phyloP scores from a whole-genome alignment of 2,113 vertebrate species.

The Ailurus styani region DNA sequence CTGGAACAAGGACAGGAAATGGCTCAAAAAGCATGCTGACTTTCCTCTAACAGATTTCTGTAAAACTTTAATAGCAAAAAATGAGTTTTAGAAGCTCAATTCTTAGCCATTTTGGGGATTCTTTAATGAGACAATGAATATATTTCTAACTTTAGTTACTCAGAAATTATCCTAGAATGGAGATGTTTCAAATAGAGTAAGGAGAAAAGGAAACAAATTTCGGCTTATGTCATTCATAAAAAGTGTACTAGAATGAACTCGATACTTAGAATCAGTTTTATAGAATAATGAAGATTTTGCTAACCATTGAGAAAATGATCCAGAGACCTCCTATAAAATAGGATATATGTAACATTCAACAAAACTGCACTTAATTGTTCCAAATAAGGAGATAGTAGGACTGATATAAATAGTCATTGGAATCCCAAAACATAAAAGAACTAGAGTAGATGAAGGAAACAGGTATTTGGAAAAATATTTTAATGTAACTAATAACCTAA shows the following conservation, averaged over 20 bases:
- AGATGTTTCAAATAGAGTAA: not conserved
- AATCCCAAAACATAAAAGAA: not conserved
- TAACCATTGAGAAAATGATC: not conserved
- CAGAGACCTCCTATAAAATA: not conserved
- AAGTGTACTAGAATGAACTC: not conserved
- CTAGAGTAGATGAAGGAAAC: not conserved
- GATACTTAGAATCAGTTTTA: not conserved
- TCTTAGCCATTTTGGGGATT: not conserved
- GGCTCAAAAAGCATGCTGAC: not conserved
- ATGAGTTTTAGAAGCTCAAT: not conserved
- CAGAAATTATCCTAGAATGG: not conserved
- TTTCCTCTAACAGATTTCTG: not conserved
- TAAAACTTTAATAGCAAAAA: constrained; percentile 34
- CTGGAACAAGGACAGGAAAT: constrained; percentile 53
- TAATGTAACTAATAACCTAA: not conserved
- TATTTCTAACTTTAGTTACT: constrained; percentile 1
- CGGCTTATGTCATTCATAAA: not conserved
- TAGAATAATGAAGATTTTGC: not conserved
- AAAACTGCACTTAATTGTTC: not conserved
- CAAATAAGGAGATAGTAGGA: not conserved
- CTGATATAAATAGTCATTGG: not conserved
- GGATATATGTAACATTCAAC: not conserved
- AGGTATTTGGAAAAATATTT: not conserved
- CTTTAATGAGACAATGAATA: not conserved
- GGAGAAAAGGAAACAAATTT: not conserved